phyloP scores from a whole-genome alignment of 2,888 invertebrate species.

The Julus scandinavius region DNA sequence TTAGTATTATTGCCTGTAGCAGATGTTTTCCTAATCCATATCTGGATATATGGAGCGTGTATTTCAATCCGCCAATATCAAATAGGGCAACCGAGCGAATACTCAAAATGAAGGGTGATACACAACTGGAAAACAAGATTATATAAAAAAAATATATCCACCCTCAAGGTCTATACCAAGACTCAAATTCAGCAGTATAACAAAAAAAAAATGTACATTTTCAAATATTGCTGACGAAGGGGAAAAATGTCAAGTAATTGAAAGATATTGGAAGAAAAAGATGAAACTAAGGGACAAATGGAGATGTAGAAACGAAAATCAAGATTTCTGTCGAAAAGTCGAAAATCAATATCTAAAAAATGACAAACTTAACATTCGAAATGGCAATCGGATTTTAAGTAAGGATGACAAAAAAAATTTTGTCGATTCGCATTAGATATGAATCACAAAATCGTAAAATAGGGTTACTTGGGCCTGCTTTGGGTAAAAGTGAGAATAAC shows the following conservation, averaged over 20 bases:
- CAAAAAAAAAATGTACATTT: neutral
- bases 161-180: neutral
- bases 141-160: neutral
- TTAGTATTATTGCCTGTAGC: slow-evolving; percentile 13
- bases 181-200: too few species aligned
- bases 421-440: too few species aligned
- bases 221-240: slow-evolving; percentile 16
- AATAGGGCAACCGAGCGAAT: slow-evolving; percentile 42
- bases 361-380: neutral
- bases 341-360: neutral
- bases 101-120: slow-evolving; percentile 34
- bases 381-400: neutral
- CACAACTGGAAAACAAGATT: slow-evolving; percentile 42
- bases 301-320: neutral
- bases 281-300: neutral
- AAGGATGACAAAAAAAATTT: neutral
- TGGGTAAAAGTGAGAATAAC: too few species aligned
- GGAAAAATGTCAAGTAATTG: slow-evolving; percentile 33
- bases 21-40: slow-evolving; percentile 35
- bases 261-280: slow-evolving; percentile 25
- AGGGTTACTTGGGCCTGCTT: too few species aligned
- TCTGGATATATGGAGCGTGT: slow-evolving; percentile 26
- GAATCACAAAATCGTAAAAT: too few species aligned
- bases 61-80: neutral
- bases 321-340: neutral